Evolutionary conservation across 2,888 invertebrate species (phyloP), one percentile per base, ranked within the genome.

Genomic region (Spisula subtruncata): DNA sequence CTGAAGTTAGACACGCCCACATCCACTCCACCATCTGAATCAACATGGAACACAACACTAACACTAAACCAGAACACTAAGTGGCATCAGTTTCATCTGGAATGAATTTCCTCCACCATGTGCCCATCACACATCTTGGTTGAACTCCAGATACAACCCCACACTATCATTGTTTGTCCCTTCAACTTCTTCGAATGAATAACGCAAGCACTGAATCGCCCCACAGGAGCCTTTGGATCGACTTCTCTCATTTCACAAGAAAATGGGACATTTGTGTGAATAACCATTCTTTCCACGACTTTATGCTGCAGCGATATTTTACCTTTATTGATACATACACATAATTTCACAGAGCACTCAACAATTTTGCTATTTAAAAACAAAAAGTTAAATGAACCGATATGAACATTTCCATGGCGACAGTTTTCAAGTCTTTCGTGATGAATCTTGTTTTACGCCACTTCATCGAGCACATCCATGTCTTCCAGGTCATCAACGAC

Each of bases 401-500:
- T 25, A 25, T 25, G 6, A 56, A 25, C 60, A n/a, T 25, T 25
- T 66, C 25, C 25, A 25, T 66, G 0, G n/a, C 60, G 8, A 25
- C 2, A 12, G 25, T 25, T 10, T 66, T 66, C 60, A 5, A 6
- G 1, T n/a, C 18, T 60, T 8, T 25, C n/a, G 10, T 66, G 10
- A 66, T 66, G 25, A 66, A n/a, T 10, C 60, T 66, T 41, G 18
- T 46, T 85, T 85, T 80, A 85, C 41, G n/a, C 12, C 4, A 35
- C 56, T 80, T 85, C 85, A 80, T 85, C 85, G 8, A 84, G 25
- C 16, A 75, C 51, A 25, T 84, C 84, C 80, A 85, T 56, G 90
- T 84, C 83, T 20, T 91, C 75, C 1, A 91, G 46, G 35, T 95
- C 95, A 89, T 95, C 95, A 14, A 95, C 85, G 16, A 94, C 93